These are phyloP conservation scores for Sebastiscus tertius DNA, from an alignment of 2,797 vertebrate species.

Conservation along the genomic window DNA sequence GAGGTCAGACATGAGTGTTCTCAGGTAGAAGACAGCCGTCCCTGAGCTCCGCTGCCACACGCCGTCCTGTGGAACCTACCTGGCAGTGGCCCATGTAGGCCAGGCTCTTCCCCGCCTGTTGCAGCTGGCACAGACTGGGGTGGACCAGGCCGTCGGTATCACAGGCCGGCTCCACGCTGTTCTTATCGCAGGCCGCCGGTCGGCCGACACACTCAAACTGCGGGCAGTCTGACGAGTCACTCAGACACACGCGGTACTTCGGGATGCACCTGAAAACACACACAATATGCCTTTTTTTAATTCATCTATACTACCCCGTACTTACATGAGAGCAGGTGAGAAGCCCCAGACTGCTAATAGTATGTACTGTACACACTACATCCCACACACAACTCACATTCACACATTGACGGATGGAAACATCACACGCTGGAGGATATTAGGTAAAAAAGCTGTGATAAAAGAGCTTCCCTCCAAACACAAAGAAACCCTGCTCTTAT, in stretches of 20 bases:
- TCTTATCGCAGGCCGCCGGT: conserved; percentile 87
- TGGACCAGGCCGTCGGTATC: conserved; percentile 92
- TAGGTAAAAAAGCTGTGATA: neutral
- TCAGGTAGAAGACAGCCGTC: neutral
- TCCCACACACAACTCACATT: neutral
- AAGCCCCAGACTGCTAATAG: neutral
- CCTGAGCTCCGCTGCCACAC: neutral
- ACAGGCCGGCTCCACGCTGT: conserved; percentile 88
- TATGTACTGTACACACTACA: neutral
- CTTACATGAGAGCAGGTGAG: neutral
- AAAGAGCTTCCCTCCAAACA: neutral
- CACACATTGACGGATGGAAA: neutral
- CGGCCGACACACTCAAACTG: conserved; percentile 91
- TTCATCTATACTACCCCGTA: neutral
- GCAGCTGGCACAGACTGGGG: conserved; percentile 87
- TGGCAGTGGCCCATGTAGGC: conserved; percentile 95
- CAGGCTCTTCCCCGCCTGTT: conserved; percentile 90
- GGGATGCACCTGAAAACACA: conserved; percentile 87
- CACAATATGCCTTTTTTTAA: neutral
- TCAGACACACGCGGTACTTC: conserved; percentile 92
- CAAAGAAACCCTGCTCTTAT: conserved; percentile 17
- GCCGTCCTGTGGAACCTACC: conserved; percentile 77
- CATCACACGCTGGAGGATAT: neutral
- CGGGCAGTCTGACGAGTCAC: conserved; percentile 86
- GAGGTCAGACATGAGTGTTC: neutral